Conservation (phyloP, 2,797 vertebrate genomes). For the Furcifer pardalis region DNA sequence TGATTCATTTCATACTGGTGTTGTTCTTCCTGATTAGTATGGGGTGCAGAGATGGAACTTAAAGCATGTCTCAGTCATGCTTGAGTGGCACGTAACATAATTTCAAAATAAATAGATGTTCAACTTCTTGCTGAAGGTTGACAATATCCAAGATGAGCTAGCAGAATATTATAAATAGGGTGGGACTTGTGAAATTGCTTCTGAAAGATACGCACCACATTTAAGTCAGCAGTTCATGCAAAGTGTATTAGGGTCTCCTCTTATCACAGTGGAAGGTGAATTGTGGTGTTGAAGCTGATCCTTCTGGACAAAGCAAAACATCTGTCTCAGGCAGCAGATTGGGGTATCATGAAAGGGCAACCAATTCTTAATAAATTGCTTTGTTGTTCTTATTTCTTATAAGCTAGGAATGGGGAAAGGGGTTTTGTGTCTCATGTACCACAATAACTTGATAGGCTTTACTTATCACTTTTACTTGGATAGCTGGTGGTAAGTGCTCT, state of each 20-base stretch:
- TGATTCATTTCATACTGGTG: neutral
- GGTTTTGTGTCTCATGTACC: neutral
- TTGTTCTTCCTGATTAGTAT: neutral
- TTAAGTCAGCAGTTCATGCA: neutral
- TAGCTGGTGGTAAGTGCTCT: neutral
- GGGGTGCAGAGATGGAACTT: neutral
- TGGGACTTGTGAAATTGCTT: neutral
- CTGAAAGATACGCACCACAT: neutral
- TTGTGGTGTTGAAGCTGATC: neutral
- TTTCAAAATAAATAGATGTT: neutral
- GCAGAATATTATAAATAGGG: neutral
- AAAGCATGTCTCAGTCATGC: neutral
- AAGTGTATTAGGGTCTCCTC: neutral
- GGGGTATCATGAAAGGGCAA: neutral
- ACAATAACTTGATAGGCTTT: neutral
- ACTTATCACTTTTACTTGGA: neutral
- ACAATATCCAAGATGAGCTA: neutral
- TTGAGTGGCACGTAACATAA: neutral
- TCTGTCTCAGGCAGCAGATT: neutral
- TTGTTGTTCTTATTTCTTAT: neutral
- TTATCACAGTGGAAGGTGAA: neutral
- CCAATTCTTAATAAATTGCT: neutral
- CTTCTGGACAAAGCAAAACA: neutral
- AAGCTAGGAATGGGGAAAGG: no score
- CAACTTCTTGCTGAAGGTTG: neutral